Evolutionary conservation across 2,797 vertebrate species (phyloP).

Genomic region (Eulemur albifrons): DNA sequence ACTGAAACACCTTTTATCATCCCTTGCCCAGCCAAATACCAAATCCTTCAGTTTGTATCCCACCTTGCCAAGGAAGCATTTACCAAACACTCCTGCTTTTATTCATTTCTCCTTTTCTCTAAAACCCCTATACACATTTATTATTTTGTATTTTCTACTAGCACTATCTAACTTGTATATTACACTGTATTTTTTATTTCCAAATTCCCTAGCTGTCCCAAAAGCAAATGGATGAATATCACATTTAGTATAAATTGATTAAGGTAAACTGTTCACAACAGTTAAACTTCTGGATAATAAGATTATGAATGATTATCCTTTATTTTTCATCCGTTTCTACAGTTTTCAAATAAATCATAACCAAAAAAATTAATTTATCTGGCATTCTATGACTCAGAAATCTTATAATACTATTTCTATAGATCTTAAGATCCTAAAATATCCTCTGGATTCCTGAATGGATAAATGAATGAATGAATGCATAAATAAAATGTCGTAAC

Average conservation of each 20-base stretch:
- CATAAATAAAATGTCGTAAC: neutral
- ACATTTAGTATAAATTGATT: neutral
- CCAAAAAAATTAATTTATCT: slow-evolving; percentile 5
- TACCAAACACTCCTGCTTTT: neutral
- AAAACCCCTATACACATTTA: neutral
- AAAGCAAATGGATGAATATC: neutral
- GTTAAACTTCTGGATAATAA: neutral
- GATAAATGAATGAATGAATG: neutral
- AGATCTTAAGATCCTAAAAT: neutral
- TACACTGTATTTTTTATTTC: slow-evolving; percentile 1
- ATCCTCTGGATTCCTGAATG: neutral
- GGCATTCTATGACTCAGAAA: neutral
- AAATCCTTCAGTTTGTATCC: neutral
- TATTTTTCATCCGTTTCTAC: slow-evolving; percentile 19
- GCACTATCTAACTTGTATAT: neutral
- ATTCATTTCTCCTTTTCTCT: neutral
- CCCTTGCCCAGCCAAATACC: neutral
- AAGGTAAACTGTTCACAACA: neutral
- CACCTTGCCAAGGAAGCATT: neutral
- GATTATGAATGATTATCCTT: neutral
- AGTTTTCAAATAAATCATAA: slow-evolving; percentile 25
- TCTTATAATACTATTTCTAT: neutral
- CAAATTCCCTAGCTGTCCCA: neutral
- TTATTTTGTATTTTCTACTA: neutral
- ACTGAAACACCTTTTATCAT: neutral